Base-by-base conservation (phyloP, 64 coral and sea anemone genomes). In the Stichodactyla helianthus region DNA sequence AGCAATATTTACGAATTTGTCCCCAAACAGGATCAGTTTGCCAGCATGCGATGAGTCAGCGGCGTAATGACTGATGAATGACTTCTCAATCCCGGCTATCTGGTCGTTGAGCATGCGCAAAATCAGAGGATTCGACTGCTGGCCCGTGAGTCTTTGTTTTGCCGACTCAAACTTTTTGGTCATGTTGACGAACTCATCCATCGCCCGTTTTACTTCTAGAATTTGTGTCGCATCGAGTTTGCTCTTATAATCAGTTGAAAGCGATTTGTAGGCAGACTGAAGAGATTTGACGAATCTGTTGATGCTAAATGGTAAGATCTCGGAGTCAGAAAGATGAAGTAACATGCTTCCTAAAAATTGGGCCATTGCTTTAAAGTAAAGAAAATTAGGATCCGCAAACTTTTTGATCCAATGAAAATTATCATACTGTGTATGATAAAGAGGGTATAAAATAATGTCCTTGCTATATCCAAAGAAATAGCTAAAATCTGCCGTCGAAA, bases 401-500 rank as follows among this genome's bases (percentile, higher is more conserved):
- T 77, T 82, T 22, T 92, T 20, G 13, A 92, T 80, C 90, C 90
- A 92, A 14, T 92, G 78, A 82, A 82, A 92, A 16, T n/a, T 86
- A 56, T 92, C 90, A 50, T 87, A 85, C 65, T 92, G 90, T 0
- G 90, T 57, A 56, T 92, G 90, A 58, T 92, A 92, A 6, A 86
- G 53, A 13, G 90, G 90, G 83, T 92, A 92, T 10, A 92, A 84
- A 9, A 71, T 20, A 26, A 57, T 15, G 0, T 82, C 19, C 0
- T 59, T 6, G 8, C 35, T 53, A 28, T 87, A 87, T 9, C 52
- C 77, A 83, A 54, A 92, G 53, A 92, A 92, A 59, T 71, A 92
- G 52, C 90, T 92, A 15, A 92, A 92, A 92, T 92, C 90, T 58
- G 90, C 90, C 11, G 90, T 87, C 19, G 84, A n/a, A 25, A 92